phyloP scores from a whole-genome alignment of 2,113 vertebrate genomes.

The Fulmarus glacialis region DNA sequence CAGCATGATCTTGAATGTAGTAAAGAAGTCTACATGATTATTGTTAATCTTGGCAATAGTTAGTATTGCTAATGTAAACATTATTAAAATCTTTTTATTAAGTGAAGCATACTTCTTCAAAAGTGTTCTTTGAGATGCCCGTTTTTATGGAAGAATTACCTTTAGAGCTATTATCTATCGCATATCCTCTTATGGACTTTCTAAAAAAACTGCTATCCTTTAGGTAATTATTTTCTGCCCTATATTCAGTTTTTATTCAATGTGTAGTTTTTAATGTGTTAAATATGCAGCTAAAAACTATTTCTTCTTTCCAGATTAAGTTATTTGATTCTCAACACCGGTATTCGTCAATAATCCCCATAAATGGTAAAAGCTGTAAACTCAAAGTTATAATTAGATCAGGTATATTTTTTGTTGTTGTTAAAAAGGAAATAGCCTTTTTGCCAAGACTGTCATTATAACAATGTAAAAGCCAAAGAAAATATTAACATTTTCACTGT shows the following conservation, averaged over 20 bases:
- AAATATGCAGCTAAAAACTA: background rate
- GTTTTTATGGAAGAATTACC: background rate
- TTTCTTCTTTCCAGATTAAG: conserved; percentile 24
- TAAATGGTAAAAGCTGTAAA: conserved; percentile 64
- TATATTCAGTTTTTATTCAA: background rate
- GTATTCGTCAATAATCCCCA: conserved; percentile 46
- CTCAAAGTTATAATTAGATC: conserved; percentile 73
- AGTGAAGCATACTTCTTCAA: background rate
- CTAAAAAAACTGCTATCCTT: background rate
- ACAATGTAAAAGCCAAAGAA: conserved; percentile 71
- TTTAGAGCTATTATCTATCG: background rate
- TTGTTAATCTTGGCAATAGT: background rate
- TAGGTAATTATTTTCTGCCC: background rate
- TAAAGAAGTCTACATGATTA: background rate
- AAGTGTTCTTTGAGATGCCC: background rate
- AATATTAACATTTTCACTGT: conserved; percentile 66
- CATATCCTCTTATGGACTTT: background rate
- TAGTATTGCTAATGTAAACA: background rate
- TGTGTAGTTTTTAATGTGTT: background rate
- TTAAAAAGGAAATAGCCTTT: conserved; percentile 61
- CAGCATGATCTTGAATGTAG: background rate
- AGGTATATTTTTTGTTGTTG: conserved; percentile 67
- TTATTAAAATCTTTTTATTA: background rate
- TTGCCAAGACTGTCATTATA: conserved; percentile 68
- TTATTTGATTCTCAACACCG: conserved; percentile 7